Conservation (phyloP, 2,888 invertebrate species). For the Urechis unicinctus region DNA sequence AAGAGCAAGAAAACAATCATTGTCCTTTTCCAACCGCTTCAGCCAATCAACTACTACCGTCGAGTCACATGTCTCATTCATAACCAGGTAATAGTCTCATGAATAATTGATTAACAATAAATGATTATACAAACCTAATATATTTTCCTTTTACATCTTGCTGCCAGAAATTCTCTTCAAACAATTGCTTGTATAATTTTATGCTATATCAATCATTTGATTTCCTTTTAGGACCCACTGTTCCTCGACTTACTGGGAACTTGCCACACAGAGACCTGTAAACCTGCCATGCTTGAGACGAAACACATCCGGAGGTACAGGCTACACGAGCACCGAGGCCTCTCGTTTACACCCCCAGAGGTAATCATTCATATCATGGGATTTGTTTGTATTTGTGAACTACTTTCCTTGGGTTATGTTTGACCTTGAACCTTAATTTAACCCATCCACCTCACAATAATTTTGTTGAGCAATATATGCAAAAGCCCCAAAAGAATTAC, state of each 20-base stretch:
- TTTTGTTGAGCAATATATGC: too few relatives aligned
- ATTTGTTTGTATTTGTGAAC: neutral
- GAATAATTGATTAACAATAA: too few relatives aligned
- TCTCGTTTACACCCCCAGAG: constrained; percentile 47
- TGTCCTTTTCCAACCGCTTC: constrained; percentile 37
- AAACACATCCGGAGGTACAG: constrained; percentile 38
- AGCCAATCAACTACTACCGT: constrained; percentile 47
- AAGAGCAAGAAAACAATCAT: constrained; percentile 31
- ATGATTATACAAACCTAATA: too few relatives aligned
- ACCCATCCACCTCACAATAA: too few relatives aligned
- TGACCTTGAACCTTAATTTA: too few relatives aligned
- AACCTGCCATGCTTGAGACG: constrained; percentile 42
- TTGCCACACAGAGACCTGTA: constrained; percentile 44
- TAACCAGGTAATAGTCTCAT: constrained; percentile 38
- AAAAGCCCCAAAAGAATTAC: neutral
- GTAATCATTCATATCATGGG: constrained; percentile 18
- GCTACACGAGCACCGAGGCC: constrained; percentile 37
- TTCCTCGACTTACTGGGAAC: constrained; percentile 47
- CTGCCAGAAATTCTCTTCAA: too few relatives aligned
- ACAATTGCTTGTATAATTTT: too few relatives aligned
- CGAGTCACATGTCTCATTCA: constrained; percentile 43
- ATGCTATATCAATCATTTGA: neutral
- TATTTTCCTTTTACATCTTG: neutral
- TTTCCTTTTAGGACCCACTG: constrained; percentile 33
- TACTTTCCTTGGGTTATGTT: too few relatives aligned